Conservation (phyloP, 2,797 vertebrate species). For the Rhinatrema bivittatum region DNA sequence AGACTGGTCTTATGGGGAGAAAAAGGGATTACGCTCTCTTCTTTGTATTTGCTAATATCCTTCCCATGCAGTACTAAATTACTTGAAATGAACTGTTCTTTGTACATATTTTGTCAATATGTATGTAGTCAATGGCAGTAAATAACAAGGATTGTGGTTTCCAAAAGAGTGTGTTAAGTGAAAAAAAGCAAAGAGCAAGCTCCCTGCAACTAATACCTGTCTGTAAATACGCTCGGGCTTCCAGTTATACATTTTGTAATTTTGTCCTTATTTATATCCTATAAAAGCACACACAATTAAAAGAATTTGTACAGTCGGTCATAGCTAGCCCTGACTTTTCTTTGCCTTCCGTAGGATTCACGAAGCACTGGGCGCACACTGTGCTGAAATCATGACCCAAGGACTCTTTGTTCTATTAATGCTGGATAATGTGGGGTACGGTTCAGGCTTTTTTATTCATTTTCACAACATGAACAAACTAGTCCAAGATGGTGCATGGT, state of each 20-base stretch:
- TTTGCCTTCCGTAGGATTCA: no score
- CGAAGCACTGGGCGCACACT: no score
- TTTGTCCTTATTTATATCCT: slow-evolving; percentile 98
- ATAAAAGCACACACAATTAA: slow-evolving; percentile 98
- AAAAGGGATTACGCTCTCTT: no score
- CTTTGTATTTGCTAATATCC: slow-evolving; percentile 82
- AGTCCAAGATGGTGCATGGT: no score
- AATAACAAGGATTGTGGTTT: slow-evolving; percentile 72
- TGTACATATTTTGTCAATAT: slow-evolving; percentile 99
- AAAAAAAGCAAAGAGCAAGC: slow-evolving; percentile 70
- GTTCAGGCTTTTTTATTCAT: no score
- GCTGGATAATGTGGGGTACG: no score
- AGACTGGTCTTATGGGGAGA: no score
- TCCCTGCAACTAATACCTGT: slow-evolving; percentile 76
- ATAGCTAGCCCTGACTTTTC: no score
- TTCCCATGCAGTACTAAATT: slow-evolving; percentile 94
- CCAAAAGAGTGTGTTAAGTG: slow-evolving; percentile 77
- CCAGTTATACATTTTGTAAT: slow-evolving; percentile 98
- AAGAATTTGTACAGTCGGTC: slow-evolving; percentile 80
- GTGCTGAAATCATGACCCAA: no score
- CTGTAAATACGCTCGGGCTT: slow-evolving; percentile 98
- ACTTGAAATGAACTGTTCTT: slow-evolving; percentile 76
- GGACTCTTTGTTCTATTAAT: no score
- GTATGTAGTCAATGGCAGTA: slow-evolving; percentile 77
- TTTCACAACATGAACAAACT: no score